Evolutionary conservation across 23 tunicate species (phyloP).

Genomic region (Ciona savignyi): DNA sequence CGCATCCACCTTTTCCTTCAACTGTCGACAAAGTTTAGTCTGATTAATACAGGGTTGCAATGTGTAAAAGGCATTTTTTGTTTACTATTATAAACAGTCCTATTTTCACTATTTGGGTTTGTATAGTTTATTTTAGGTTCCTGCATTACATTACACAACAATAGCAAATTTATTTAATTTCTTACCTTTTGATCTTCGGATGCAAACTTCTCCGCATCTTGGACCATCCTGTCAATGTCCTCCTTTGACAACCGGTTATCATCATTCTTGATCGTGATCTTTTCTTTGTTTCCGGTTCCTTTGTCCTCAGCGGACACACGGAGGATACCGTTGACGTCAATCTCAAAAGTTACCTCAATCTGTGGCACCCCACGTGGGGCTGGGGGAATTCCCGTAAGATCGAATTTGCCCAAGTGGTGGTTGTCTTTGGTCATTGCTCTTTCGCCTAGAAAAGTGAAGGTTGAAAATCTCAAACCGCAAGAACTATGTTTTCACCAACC

Average conservation of each 20-base stretch:
- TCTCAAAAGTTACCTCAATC: slow-evolving; percentile 96
- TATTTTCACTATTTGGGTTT: too few species aligned
- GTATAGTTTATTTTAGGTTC: too few species aligned
- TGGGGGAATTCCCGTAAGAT: slow-evolving; percentile 95
- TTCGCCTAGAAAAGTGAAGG: slow-evolving; percentile 67
- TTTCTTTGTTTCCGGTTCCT: slow-evolving; percentile 97
- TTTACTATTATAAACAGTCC: too few species aligned
- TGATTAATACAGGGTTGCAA: too few species aligned
- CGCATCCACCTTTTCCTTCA: slow-evolving; percentile 91
- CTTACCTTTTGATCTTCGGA: slow-evolving; percentile 82
- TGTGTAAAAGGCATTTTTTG: too few species aligned
- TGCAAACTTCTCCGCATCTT: slow-evolving; percentile 96
- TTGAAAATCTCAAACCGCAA: too few species aligned
- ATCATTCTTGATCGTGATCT: slow-evolving; percentile 90
- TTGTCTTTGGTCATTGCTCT: slow-evolving; percentile 96
- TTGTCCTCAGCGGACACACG: slow-evolving; percentile 97
- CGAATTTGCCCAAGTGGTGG: slow-evolving; percentile 95
- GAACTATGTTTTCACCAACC: too few species aligned
- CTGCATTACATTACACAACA: too few species aligned
- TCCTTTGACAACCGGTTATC: slow-evolving; percentile 87
- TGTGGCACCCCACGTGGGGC: slow-evolving; percentile 98
- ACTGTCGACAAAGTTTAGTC: too few species aligned
- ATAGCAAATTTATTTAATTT: too few species aligned
- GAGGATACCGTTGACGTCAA: slow-evolving; percentile 96
- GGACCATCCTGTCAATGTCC: slow-evolving; percentile 94